phyloP scores from a whole-genome alignment of 2,888 invertebrate genomes.

The Cinara cedri region DNA sequence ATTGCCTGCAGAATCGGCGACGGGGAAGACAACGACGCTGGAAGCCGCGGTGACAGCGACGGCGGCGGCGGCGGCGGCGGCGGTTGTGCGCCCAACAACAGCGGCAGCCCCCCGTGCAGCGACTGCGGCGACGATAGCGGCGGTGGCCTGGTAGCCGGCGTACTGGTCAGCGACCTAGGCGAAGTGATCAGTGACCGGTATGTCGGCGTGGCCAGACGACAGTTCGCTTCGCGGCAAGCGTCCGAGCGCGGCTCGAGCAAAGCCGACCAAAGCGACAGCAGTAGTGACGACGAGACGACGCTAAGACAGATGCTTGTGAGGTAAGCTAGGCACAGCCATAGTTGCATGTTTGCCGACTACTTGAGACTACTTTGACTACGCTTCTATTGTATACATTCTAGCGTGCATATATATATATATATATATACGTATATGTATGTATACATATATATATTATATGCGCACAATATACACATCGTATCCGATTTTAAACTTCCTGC shows the following conservation, averaged over 20 bases:
- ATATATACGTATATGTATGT: neutral
- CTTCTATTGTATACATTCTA: neutral
- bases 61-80: constrained; percentile 38
- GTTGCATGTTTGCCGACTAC: constrained; percentile 50
- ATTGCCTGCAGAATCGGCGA: constrained; percentile 35
- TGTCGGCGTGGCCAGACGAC: constrained; percentile 57
- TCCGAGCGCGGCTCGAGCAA: constrained; percentile 54
- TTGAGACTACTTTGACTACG: constrained; percentile 19
- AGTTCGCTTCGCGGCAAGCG: constrained; percentile 50
- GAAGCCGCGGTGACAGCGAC: constrained; percentile 46
- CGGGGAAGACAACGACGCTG: constrained; percentile 43
- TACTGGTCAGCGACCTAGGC: constrained; percentile 63
- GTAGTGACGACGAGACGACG: constrained; percentile 82
- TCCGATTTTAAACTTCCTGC: neutral
- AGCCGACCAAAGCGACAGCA: constrained; percentile 60
- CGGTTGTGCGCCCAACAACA: constrained; percentile 32
- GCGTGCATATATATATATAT: neutral
- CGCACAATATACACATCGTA: neutral
- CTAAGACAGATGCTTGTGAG: constrained; percentile 94
- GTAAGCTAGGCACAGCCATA: constrained; percentile 66
- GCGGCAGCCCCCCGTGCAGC: constrained; percentile 48
- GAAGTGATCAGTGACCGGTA: constrained; percentile 61
- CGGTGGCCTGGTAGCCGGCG: constrained; percentile 60
- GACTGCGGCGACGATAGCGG: constrained; percentile 11
- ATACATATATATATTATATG: too few relatives aligned